phyloP scores from a whole-genome alignment of 2,113 vertebrate species.

The Megaceryle maxima region DNA sequence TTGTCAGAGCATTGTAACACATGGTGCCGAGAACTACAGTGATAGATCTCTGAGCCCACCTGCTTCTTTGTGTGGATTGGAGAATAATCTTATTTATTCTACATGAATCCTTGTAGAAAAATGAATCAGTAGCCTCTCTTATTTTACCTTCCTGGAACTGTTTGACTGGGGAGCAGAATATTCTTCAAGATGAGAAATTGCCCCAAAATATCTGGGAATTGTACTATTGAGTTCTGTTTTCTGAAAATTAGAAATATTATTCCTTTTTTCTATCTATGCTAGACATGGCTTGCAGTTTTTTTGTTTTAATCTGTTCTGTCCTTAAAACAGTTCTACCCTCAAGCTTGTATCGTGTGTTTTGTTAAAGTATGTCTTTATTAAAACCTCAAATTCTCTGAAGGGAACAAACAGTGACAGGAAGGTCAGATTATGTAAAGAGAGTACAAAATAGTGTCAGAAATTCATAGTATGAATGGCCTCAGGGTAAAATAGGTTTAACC shows the following conservation, averaged over 20 bases:
- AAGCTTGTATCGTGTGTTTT: conserved; percentile 4
- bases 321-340: conserved; percentile 1
- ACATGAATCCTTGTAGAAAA: not conserved
- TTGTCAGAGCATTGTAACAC: not conserved
- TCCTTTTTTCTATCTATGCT: not conserved
- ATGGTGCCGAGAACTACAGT: not conserved
- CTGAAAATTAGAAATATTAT: not conserved
- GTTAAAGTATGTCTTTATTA: not conserved
- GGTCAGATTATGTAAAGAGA: not conserved
- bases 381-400: conserved; percentile 23
- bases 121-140: not conserved
- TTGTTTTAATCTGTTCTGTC: conserved; percentile 2
- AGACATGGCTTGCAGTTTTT: not conserved
- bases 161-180: not conserved
- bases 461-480: not conserved
- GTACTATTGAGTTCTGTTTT: not conserved
- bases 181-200: not conserved
- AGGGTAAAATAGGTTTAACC: not conserved
- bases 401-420: conserved; percentile 43
- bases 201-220: not conserved
- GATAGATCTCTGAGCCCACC: not conserved
- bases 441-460: not conserved
- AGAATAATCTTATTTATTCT: not conserved
- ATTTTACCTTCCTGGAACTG: not conserved
- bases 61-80: not conserved